Evolutionary conservation across 2,113 vertebrate genomes (phyloP).

Genomic region (Notothenia rossii): DNA sequence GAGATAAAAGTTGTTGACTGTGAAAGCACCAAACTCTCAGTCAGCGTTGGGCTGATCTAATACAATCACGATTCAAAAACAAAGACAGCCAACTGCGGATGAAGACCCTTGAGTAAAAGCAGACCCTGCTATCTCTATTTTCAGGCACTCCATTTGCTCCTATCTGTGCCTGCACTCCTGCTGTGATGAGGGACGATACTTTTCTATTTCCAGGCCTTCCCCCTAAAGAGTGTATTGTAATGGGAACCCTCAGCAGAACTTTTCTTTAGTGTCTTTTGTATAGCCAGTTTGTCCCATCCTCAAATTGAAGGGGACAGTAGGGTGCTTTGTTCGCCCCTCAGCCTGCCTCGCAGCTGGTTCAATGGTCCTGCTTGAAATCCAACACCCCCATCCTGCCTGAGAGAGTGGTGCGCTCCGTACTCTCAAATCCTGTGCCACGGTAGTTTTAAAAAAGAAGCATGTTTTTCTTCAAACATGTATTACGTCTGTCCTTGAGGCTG

Average conservation of each 20-base stretch:
- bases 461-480: slow-evolving; percentile 61
- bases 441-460: slow-evolving; percentile 46
- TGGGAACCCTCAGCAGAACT: slow-evolving; percentile 53
- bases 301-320: slow-evolving; percentile 61
- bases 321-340: slow-evolving; percentile 65
- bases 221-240: slow-evolving; percentile 59
- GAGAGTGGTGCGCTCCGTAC: slow-evolving; percentile 56
- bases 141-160: slow-evolving; percentile 28
- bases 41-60: background rate
- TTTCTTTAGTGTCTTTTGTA: slow-evolving; percentile 67
- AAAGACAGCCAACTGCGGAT: background rate
- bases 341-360: slow-evolving; percentile 69
- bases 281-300: slow-evolving; percentile 68
- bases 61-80: background rate
- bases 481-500: slow-evolving; percentile 19
- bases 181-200: slow-evolving; percentile 62
- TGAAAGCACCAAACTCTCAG: background rate
- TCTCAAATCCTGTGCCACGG: slow-evolving; percentile 28
- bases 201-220: slow-evolving; percentile 43
- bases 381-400: slow-evolving; percentile 65
- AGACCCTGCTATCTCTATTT: slow-evolving; percentile 13
- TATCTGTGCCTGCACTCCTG: slow-evolving; percentile 46
- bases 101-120: slow-evolving; percentile 17
- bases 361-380: slow-evolving; percentile 70
- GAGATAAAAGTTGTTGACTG: slow-evolving; percentile 65